These are phyloP conservation scores for Amphiprion ocellaris DNA, from an alignment of 2,113 vertebrate species.

Conservation along the genomic window DNA sequence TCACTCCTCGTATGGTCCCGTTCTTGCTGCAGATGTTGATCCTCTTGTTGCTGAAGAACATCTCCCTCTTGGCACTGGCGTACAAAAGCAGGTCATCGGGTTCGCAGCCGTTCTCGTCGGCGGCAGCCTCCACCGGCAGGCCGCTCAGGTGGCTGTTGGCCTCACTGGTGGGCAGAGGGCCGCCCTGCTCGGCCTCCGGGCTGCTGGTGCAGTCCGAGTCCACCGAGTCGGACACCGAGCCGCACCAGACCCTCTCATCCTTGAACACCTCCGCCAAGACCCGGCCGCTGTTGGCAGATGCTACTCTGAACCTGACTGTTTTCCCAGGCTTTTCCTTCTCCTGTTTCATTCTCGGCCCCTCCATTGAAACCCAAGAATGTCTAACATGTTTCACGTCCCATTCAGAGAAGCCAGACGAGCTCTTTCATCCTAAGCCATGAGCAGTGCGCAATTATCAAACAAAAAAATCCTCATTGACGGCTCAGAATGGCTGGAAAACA, in stretches of 20 bases:
- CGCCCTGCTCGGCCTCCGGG: conserved; percentile 85
- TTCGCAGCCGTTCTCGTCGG: conserved; percentile 85
- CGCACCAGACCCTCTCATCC: conserved; percentile 80
- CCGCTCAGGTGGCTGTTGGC: conserved; percentile 89
- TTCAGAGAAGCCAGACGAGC: conserved; percentile 41
- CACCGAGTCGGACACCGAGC: conserved; percentile 81
- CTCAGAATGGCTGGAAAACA: conserved; percentile 73
- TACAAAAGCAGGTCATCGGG: conserved; percentile 91
- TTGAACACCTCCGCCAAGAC: conserved; percentile 94
- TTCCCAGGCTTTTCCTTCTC: conserved; percentile 82
- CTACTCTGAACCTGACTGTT: conserved; percentile 94
- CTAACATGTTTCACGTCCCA: conserved; percentile 83
- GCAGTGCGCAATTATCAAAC: conserved; percentile 49
- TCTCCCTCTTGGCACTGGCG: conserved; percentile 89
- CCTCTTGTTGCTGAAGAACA: conserved; percentile 89
- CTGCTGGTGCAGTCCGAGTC: conserved; percentile 89
- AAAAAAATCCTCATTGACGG: conserved; percentile 66
- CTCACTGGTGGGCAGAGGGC: conserved; percentile 81
- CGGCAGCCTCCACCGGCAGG: conserved; percentile 73
- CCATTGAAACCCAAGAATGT: conserved; percentile 74
- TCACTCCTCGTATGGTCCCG: conserved; percentile 95
- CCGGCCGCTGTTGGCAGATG: conserved; percentile 93
- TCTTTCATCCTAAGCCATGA: conserved; percentile 41
- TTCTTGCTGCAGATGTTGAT: conserved; percentile 99
- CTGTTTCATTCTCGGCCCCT: conserved; percentile 75